phyloP scores from a whole-genome alignment of 2,888 invertebrate species.

The Antheraea yamamai region DNA sequence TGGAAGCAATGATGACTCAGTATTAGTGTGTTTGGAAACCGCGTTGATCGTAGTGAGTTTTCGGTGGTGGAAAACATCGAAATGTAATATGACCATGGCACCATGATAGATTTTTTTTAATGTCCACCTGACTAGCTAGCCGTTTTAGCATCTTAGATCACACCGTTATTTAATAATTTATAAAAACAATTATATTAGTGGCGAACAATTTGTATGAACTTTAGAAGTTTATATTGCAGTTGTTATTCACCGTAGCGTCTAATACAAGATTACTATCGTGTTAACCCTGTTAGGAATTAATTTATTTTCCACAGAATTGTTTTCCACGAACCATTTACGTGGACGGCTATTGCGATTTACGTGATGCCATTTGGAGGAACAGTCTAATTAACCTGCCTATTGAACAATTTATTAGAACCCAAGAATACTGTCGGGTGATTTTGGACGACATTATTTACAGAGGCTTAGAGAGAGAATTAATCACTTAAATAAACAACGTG shows the following conservation, averaged over 20 bases:
- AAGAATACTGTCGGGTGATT: slow-evolving; percentile 60
- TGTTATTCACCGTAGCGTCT: slow-evolving; percentile 34
- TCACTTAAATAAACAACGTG: slow-evolving; percentile 35
- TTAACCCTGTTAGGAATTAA: slow-evolving; percentile 52
- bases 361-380: slow-evolving; percentile 63
- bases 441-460: slow-evolving; percentile 63
- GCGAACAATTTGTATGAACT: neutral
- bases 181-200: neutral
- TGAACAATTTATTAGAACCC: slow-evolving; percentile 68
- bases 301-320: slow-evolving; percentile 52
- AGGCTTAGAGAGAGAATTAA: slow-evolving; percentile 54
- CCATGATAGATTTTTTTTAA: neutral
- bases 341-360: slow-evolving; percentile 58
- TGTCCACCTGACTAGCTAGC: too few species aligned
- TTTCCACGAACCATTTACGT: slow-evolving; percentile 52
- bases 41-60: too few species aligned
- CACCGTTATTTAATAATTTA: too few species aligned
- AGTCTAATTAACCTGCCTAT: slow-evolving; percentile 77
- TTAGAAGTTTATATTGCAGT: slow-evolving; percentile 31
- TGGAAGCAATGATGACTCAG: too few species aligned
- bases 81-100: too few species aligned
- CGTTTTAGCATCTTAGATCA: too few species aligned
- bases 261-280: slow-evolving; percentile 40
- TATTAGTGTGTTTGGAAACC: too few species aligned
- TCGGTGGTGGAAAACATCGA: too few species aligned